Conservation (phyloP, 2,888 invertebrate species). For the Chrysolina americana region DNA sequence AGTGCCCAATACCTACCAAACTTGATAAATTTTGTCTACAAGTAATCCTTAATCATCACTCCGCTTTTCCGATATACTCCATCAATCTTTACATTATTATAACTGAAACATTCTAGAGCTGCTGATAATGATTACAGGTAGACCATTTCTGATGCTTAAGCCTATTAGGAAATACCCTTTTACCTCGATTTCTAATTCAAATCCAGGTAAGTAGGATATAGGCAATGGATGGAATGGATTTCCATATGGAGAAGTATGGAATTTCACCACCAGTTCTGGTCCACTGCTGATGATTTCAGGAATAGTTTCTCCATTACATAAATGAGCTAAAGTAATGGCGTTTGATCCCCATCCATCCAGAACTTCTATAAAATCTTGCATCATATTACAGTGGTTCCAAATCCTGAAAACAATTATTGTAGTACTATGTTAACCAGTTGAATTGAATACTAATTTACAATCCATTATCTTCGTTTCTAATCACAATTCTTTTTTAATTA, state of each 20-base stretch:
- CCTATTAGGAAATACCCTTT: slow-evolving; percentile 41
- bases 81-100: no score
- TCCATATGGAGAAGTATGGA: slow-evolving; percentile 86
- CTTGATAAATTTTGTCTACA: no score
- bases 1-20: no score
- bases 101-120: no score
- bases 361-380: slow-evolving; percentile 86
- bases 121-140: no score
- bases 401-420: slow-evolving; percentile 71
- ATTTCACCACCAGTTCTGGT: slow-evolving; percentile 84
- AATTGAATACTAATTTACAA: no score
- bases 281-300: slow-evolving; percentile 86
- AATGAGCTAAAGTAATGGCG: slow-evolving; percentile 81
- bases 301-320: slow-evolving; percentile 87
- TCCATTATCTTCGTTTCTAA: no score
- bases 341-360: slow-evolving; percentile 83
- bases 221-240: slow-evolving; percentile 87
- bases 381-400: slow-evolving; percentile 87
- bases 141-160: neutral
- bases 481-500: no score
- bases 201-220: slow-evolving; percentile 83
- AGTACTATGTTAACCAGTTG: no score
- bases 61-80: no score
- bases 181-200: slow-evolving; percentile 87
- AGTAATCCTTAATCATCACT: no score